phyloP scores from a whole-genome alignment of 2,888 invertebrate genomes.

The Rugalucina vietnamica region DNA sequence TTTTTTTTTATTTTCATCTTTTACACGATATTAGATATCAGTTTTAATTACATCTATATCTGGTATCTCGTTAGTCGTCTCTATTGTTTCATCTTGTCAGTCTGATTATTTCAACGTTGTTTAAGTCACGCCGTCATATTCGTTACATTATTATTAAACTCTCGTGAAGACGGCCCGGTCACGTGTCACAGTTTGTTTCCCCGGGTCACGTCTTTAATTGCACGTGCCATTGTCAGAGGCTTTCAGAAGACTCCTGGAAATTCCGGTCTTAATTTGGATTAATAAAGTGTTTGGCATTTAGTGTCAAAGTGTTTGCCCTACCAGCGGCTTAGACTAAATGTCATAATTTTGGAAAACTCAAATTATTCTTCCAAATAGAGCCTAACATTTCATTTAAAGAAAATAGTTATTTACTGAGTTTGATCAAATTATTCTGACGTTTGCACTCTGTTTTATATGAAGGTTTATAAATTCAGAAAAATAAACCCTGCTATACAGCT shows the following conservation, averaged over 20 bases:
- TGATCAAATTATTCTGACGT: too few species aligned
- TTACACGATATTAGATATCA: too few species aligned
- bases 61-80: neutral
- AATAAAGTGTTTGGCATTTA: slow-evolving; percentile 8
- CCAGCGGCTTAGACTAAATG: too few species aligned
- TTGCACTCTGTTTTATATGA: too few species aligned
- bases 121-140: neutral
- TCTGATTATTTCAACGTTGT: neutral
- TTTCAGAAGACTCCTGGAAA: neutral
- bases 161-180: neutral
- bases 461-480: too few species aligned
- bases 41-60: too few species aligned
- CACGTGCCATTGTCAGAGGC: neutral
- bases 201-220: neutral
- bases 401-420: too few species aligned
- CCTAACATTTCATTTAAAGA: too few species aligned
- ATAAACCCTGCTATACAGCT: too few species aligned
- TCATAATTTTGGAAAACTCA: too few species aligned
- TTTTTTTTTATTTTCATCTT: too few species aligned
- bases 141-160: neutral
- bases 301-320: slow-evolving; percentile 7
- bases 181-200: slow-evolving; percentile 2
- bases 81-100: neutral
- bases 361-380: too few species aligned
- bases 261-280: neutral